Evolutionary conservation across 2,888 invertebrate species (phyloP).

Genomic region (Lordiphosa andalusiaca): DNA sequence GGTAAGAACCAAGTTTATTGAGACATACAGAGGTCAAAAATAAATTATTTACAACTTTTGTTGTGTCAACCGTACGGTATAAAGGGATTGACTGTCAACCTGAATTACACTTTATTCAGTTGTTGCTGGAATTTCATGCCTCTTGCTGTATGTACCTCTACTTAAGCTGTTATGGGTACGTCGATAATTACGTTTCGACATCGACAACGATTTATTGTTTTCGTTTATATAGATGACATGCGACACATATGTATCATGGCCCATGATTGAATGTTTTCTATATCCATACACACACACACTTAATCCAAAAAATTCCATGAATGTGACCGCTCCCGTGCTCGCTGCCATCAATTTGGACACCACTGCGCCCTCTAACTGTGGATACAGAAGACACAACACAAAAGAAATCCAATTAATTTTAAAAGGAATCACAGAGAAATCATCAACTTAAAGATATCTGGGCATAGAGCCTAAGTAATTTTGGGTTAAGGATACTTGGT

Average conservation of each 20-base stretch:
- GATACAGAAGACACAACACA: neutral
- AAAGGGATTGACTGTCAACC: constrained; percentile 34
- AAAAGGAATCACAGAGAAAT: neutral
- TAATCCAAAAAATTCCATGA: constrained; percentile 26
- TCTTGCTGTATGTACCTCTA: neutral
- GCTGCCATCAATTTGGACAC: constrained; percentile 27
- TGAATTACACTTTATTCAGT: constrained; percentile 16
- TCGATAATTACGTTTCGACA: constrained; percentile 38
- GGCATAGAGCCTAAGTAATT: too few relatives aligned
- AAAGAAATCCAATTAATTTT: neutral
- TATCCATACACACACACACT: constrained; percentile 31
- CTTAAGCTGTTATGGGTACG: constrained; percentile 31
- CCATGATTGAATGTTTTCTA: constrained; percentile 51
- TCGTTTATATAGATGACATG: constrained; percentile 49
- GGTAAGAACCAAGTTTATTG: too few relatives aligned
- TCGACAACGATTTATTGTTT: constrained; percentile 37
- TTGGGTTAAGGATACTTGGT: too few relatives aligned
- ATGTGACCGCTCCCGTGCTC: constrained; percentile 42
- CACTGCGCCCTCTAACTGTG: constrained; percentile 13
- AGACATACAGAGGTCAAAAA: too few relatives aligned
- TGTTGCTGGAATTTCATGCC: constrained; percentile 22
- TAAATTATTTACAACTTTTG: too few relatives aligned
- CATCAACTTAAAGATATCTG: too few relatives aligned
- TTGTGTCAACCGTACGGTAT: constrained; percentile 13
- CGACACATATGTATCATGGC: constrained; percentile 33